phyloP scores from a whole-genome alignment of 1,140 invertebrate genomes.

The Drosophila virilis region DNA sequence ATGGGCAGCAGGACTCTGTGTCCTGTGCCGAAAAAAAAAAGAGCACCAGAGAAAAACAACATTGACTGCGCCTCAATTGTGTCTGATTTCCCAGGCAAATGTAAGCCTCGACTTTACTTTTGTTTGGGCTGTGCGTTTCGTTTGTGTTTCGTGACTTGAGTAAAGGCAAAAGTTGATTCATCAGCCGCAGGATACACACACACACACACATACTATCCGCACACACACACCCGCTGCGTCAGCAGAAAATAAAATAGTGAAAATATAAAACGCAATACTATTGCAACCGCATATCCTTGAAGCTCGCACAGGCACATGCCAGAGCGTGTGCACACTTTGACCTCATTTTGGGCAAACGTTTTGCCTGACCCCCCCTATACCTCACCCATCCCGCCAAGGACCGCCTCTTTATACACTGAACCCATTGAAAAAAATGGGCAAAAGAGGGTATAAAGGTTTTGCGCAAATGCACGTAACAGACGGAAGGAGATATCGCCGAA shows the following conservation, averaged over 20 bases:
- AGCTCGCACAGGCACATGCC: slow-evolving; percentile 45
- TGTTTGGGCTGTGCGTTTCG: slow-evolving; percentile 54
- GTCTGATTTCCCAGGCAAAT: slow-evolving; percentile 75
- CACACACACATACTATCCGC: slow-evolving; percentile 24
- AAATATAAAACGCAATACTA: slow-evolving; percentile 74
- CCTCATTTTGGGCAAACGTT: slow-evolving; percentile 68
- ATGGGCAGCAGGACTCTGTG: slow-evolving; percentile 17
- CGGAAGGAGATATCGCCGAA: no score
- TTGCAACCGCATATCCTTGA: slow-evolving; percentile 64
- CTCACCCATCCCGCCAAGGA: neutral
- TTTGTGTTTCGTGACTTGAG: slow-evolving; percentile 82
- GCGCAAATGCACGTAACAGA: no score
- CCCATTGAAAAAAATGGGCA: no score
- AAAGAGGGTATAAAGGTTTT: no score
- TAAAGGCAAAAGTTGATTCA: slow-evolving; percentile 80
- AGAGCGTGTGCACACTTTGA: slow-evolving; percentile 68
- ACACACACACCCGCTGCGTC: slow-evolving; percentile 39
- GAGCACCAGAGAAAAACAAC: neutral
- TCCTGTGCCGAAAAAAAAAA: slow-evolving; percentile 21
- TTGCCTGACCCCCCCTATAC: slow-evolving; percentile 10
- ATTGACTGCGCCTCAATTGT: slow-evolving; percentile 61
- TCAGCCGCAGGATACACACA: slow-evolving; percentile 73
- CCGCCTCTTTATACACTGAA: no score
- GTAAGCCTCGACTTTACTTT: slow-evolving; percentile 59
- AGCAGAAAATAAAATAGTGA: slow-evolving; percentile 79